Evolutionary conservation across 2,797 vertebrate genomes (phyloP), one percentile per base, ranked within the genome.

Genomic region (Microctenopoma lineatum): DNA sequence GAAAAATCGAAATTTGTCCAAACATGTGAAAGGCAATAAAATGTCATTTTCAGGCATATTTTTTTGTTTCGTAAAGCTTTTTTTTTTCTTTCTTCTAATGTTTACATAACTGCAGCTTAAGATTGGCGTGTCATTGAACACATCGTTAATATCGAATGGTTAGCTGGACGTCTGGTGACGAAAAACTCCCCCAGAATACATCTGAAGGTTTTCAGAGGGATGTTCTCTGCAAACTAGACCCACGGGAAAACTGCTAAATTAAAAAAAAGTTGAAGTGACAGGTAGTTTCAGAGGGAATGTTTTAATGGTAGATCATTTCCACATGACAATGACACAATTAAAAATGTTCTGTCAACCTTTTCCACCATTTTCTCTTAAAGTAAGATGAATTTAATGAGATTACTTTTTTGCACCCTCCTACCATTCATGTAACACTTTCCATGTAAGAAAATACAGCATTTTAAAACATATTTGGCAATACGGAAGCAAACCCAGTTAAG

Each of bases 231-330:
- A 41, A 41, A 15, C 14, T 41, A 1, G 4, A 15, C 12, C 12
- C 39, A 41, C 11, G 15, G 12, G 36, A 38, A 38, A 38, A 14
- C 4, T 41, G 12, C 39, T 34, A 8, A 34, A 8, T 34, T 34
- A 1, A 34, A 72, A 85, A 83, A 18, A 61, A 84, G 5, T 48
- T 64, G 58, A 80, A 59, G 52, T 75, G 73, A 75, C 60, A 81
- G 59, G 45, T 64, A 3, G 59, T 79, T 88, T 94, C 87, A 93
- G 91, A 93, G 91, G 92, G 93, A 94, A 95, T 95, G 93, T 94
- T 94, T 95, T 94, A 94, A 95, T 95, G 94, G 87, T 92, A 88
- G 90, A 92, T 91, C 89, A 90, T 89, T 92, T 94, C 90, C 90
- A 93, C 91, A 92, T 86, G 87, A 94, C 91, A 92, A 89, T 90